Evolutionary conservation across 92 coral and sea anemone genomes (phyloP), one percentile per base, ranked within the genome.

Genomic region (Umimayanthus kanabou): DNA sequence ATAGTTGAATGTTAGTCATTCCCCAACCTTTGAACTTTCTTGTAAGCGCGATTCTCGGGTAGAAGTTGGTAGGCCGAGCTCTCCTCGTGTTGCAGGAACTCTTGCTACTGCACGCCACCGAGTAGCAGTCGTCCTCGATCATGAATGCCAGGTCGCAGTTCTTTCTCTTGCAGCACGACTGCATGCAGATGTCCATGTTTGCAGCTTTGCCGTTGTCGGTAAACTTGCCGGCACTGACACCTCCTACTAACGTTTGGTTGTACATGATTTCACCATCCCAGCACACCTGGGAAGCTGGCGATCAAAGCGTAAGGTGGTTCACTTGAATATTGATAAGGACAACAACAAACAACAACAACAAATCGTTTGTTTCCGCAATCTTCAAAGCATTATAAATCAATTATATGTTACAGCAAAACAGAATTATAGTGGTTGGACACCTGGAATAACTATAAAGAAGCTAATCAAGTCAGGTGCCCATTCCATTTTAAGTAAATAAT

Each of bases 41-140:
- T 39, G 93, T 93, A 74, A 91, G 85, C 9, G 98, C 96, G 47
- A 96, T 96, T 25, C 98, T 92, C 9, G 99, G 99, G 43, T 85
- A 81, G 77, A 92, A 95, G 85, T 93, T 95, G 0, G 98, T 96
- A 9, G 96, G 94, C 26, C 98, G 88, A 30, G 99, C 99, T 74
- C 92, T 91, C 26, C 99, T 94, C 16, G 96, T 90, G 74, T 89
- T 92, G 87, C 99, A 96, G 43, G 93, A 93, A 2, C 87, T 90
- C 76, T 93, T 90, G 69, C 92, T 90, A 84, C 82, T 90, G 73
- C 99, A 96, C 25, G 95, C 92, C 4, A 96, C 97, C 1, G 99
- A 95, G 76, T 96, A 96, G 33, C 99, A 96, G 73, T 96, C 99
- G 80, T 96, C 96, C 84, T 95, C 98, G 11, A 96, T 95, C 94